Percentiles rank a stretch among this genome's conserved stretches.
phyloP scores from a whole-genome alignment of 1,140 invertebrate species.

The Drosophila triauraria region DNA sequence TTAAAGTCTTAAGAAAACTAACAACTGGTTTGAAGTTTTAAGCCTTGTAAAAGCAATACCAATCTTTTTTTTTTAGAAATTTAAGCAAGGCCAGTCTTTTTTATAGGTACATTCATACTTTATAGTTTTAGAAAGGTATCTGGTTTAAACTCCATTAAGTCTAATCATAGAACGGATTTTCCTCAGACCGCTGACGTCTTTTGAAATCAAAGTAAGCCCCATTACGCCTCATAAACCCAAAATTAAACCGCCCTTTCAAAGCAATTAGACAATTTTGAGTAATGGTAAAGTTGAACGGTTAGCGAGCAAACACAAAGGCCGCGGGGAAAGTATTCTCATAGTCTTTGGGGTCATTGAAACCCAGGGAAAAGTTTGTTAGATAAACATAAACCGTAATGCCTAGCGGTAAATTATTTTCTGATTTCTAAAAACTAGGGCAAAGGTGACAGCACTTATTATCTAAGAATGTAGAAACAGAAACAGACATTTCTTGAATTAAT shows the following conservation, averaged over 20 bases:
- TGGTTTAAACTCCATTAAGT: conserved; percentile 1
- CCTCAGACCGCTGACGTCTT: neutral
- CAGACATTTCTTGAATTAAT: neutral
- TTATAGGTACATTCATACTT: neutral
- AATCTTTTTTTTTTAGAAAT: neutral
- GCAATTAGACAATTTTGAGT: conserved; percentile 8
- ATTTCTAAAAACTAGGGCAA: neutral
- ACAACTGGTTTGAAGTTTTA: neutral
- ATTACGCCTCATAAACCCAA: conserved; percentile 14
- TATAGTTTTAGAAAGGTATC: conserved; percentile 4
- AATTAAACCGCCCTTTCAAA: conserved; percentile 24
- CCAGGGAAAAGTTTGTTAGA: neutral
- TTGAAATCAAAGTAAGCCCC: neutral
- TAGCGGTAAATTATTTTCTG: neutral
- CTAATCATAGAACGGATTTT: neutral
- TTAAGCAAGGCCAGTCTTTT: neutral
- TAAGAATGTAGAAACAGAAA: too few species aligned
- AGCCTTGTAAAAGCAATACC: neutral
- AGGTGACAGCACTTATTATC: neutral
- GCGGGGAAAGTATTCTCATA: conserved; percentile 14
- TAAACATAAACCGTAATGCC: conserved; percentile 2
- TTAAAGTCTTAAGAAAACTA: neutral
- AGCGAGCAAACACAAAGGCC: conserved; percentile 7
- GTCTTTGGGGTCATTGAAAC: conserved; percentile 9
- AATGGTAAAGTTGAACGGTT: neutral